A percentile compares a stretch with the other conserved stretches of the same genome.
Conservation (phyloP, 2,797 vertebrate species). For the Anabacerthia variegaticeps region DNA sequence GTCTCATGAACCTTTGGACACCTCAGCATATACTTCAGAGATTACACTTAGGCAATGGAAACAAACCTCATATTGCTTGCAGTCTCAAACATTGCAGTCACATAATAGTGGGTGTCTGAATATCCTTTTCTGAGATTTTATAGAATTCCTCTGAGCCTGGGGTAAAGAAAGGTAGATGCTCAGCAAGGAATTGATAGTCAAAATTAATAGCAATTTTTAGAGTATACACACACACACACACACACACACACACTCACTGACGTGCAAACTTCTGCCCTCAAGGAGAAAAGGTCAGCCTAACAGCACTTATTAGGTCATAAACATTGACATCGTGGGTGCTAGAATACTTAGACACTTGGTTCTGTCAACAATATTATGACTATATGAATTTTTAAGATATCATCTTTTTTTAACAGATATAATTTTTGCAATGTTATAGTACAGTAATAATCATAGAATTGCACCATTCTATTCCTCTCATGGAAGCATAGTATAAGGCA, state of each 20-base stretch:
- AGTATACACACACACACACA: neutral
- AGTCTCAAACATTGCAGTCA: neutral
- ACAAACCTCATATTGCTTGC: neutral
- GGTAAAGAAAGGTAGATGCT: neutral
- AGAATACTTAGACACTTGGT: neutral
- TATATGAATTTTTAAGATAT: neutral
- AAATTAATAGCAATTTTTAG: neutral
- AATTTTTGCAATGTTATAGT: neutral
- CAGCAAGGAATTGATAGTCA: neutral
- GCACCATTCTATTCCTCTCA: neutral
- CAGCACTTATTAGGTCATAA: neutral
- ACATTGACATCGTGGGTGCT: neutral
- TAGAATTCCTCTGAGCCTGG: neutral
- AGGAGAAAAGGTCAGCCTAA: neutral
- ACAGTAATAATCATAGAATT: neutral
- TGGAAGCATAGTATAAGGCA: neutral
- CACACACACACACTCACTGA: rapidly evolving
- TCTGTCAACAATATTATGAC: neutral
- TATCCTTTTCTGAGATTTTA: neutral
- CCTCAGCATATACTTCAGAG: neutral
- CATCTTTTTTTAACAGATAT: neutral
- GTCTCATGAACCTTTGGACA: neutral
- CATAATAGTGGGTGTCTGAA: neutral
- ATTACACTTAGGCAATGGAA: neutral
- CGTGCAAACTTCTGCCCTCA: neutral